phyloP scores from a whole-genome alignment of 2,797 vertebrate species.

The Sebastolobus alascanus region DNA sequence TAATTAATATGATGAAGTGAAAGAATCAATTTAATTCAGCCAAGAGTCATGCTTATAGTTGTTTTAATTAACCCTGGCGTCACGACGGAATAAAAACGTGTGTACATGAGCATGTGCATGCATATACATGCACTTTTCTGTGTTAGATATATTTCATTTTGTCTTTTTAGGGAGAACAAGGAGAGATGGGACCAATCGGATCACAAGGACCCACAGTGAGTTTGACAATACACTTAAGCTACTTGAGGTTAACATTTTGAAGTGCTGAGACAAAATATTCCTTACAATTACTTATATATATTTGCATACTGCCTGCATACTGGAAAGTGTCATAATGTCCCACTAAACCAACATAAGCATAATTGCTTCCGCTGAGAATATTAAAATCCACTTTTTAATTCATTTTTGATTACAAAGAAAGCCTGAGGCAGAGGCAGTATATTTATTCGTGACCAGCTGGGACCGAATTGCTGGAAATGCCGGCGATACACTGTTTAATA shows the following conservation, averaged over 20 bases:
- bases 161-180: conserved; percentile 82
- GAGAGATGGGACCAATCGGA: conserved; percentile 81
- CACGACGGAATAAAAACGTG: not conserved
- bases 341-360: not conserved
- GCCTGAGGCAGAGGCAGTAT: conserved; percentile 9
- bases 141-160: conserved; percentile 10
- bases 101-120: not conserved
- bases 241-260: not conserved
- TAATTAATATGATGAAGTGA: not conserved
- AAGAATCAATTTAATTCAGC: conserved; percentile 8
- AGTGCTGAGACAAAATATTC: not conserved
- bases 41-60: not conserved
- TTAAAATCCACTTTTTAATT: conserved; percentile 39
- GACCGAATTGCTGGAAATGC: not conserved
- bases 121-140: not conserved
- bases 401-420: conserved; percentile 44
- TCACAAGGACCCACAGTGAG: conserved; percentile 84
- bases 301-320: not conserved
- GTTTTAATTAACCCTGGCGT: not conserved
- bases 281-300: not conserved
- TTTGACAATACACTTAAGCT: not conserved
- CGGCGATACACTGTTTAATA: not conserved
- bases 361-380: conserved; percentile 29
- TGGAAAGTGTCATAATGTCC: not conserved
- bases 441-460: not conserved